These are phyloP conservation scores for Moxostoma hubbsi DNA, from an alignment of 2,797 vertebrate species.

Conservation along the genomic window DNA sequence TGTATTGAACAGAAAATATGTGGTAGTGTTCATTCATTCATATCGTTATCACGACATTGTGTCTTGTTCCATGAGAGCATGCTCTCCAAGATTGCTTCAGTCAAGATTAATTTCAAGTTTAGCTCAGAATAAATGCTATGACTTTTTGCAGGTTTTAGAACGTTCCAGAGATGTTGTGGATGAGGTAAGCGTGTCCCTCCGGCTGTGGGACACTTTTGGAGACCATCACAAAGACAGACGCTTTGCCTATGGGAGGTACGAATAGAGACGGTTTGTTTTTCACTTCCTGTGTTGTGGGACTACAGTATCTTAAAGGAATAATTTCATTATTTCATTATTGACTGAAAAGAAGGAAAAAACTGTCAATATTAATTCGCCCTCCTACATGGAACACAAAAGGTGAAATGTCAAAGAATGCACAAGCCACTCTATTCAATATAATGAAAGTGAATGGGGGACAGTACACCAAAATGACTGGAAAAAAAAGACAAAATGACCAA, in stretches of 20 bases:
- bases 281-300: not conserved
- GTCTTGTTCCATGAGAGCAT: slow-evolving; percentile 5
- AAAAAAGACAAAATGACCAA: not conserved
- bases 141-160: slow-evolving; percentile 81
- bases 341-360: not conserved
- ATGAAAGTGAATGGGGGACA: not conserved
- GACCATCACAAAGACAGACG: slow-evolving; percentile 92
- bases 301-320: too few relatives aligned
- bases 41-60: not conserved
- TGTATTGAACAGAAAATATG: too few relatives aligned
- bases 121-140: slow-evolving; percentile 23
- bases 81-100: not conserved
- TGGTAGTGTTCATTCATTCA: too few relatives aligned
- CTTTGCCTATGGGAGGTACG: slow-evolving; percentile 90
- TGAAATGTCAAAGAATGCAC: not conserved
- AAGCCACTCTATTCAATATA: not conserved
- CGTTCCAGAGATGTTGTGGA: slow-evolving; percentile 90
- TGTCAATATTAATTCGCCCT: not conserved
- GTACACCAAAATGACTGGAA: too few relatives aligned
- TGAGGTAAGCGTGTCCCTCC: slow-evolving; percentile 90
- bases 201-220: slow-evolving; percentile 91
- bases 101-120: slow-evolving; percentile 25
- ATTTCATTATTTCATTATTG: too few relatives aligned
- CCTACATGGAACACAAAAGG: not conserved
- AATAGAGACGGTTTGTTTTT: slow-evolving; percentile 1